Evolutionary conservation across 2,888 invertebrate species (phyloP).

Genomic region (Ceraclea dissimilis): DNA sequence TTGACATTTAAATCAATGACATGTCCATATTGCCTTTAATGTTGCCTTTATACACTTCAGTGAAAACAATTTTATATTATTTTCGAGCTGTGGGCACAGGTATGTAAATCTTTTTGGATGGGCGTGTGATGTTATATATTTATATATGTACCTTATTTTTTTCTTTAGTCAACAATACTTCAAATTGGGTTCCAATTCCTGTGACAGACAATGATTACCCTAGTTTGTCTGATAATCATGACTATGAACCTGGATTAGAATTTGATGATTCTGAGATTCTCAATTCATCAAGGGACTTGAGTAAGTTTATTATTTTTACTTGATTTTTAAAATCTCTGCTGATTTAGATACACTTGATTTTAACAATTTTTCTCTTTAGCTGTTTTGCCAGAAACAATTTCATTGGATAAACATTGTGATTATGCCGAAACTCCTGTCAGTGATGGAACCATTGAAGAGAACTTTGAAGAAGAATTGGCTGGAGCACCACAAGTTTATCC

Average conservation of each 20-base stretch:
- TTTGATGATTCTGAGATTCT: conserved; percentile 92
- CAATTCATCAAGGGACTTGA: conserved; percentile 59
- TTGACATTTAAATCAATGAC: too few relatives aligned
- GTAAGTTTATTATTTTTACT: conserved; percentile 40
- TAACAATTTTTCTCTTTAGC: neutral
- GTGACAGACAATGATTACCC: conserved; percentile 66
- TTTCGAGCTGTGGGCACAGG: too few relatives aligned
- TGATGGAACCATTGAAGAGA: conserved; percentile 84
- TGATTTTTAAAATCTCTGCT: neutral
- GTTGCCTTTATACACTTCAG: too few relatives aligned
- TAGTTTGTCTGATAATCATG: conserved; percentile 84
- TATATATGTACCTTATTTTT: too few relatives aligned
- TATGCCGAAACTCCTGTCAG: conserved; percentile 53
- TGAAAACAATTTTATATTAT: too few relatives aligned
- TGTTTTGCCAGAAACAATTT: conserved; percentile 3
- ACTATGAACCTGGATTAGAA: conserved; percentile 91
- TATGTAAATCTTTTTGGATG: too few relatives aligned
- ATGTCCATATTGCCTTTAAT: too few relatives aligned
- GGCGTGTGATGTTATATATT: too few relatives aligned
- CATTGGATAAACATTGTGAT: conserved; percentile 33
- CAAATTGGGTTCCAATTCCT: conserved; percentile 14
- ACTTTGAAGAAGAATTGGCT: conserved; percentile 82
- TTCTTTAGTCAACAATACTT: conserved; percentile 7
- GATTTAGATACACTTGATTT: neutral
- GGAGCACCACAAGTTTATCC: conserved; percentile 48